phyloP scores from a whole-genome alignment of 2,113 vertebrate genomes.

The Columbina picui region DNA sequence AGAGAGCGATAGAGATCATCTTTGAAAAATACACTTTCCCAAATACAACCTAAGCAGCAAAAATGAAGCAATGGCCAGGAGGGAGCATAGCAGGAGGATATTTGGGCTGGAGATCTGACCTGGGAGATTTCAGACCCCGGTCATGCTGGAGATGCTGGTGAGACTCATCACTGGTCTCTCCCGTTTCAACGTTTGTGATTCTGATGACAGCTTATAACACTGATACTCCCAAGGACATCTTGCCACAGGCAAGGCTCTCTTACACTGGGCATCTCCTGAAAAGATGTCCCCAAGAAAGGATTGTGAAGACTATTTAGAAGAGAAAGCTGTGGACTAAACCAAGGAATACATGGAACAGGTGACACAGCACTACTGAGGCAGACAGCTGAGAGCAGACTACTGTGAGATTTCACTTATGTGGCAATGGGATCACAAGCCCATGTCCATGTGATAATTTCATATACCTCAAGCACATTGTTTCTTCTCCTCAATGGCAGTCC shows the following conservation, averaged over 20 bases:
- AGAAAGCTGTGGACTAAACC: neutral
- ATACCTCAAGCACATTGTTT: accelerated
- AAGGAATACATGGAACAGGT: neutral
- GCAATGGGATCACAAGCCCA: neutral
- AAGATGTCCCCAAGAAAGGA: neutral
- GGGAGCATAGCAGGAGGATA: too few relatives aligned
- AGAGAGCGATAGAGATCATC: too few relatives aligned
- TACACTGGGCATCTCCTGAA: neutral
- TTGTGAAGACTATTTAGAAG: neutral
- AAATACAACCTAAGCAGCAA: too few relatives aligned
- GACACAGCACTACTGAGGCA: neutral
- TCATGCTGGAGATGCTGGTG: neutral
- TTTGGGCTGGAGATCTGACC: too few relatives aligned
- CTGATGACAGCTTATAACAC: neutral
- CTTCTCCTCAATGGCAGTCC: neutral
- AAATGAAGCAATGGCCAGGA: too few relatives aligned
- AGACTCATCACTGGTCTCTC: neutral
- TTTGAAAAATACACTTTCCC: too few relatives aligned
- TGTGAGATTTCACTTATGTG: neutral
- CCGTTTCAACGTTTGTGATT: neutral
- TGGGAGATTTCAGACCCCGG: neutral
- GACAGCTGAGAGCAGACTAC: too few relatives aligned
- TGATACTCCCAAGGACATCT: accelerated
- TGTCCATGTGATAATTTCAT: accelerated
- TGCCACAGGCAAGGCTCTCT: neutral